Percentiles rank a stretch among this genome's conserved stretches.
Evolutionary conservation across 2,888 invertebrate genomes (phyloP).

Genomic region (Erpobdella octoculata): DNA sequence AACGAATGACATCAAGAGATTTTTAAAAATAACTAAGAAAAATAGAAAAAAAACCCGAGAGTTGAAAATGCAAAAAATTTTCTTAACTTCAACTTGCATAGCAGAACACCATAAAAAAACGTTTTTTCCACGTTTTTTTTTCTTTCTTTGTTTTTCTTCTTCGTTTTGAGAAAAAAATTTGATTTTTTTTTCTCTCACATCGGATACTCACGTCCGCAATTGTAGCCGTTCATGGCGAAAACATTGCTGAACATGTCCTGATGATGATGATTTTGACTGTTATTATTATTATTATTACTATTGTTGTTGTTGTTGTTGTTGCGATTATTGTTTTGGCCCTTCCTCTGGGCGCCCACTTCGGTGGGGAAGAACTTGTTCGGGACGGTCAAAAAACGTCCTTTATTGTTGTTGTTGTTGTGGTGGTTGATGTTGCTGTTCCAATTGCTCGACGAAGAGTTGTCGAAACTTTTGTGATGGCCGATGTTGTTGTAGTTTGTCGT

Average conservation of each 20-base stretch:
- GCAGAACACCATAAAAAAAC: neutral
- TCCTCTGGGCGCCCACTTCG: neutral
- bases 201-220: neutral
- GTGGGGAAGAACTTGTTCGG: neutral
- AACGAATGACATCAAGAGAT: too few species aligned
- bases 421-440: constrained; percentile 3
- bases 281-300: neutral
- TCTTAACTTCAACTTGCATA: neutral
- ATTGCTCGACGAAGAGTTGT: too few species aligned
- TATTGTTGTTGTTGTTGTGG: constrained; percentile 7
- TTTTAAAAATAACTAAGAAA: too few species aligned
- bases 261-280: neutral
- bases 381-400: neutral
- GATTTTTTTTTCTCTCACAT: too few species aligned
- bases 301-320: neutral
- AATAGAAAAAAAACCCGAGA: too few species aligned
- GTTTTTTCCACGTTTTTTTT: too few species aligned
- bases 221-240: neutral
- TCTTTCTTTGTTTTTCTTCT: too few species aligned
- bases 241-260: neutral
- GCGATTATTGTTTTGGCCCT: neutral
- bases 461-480: neutral
- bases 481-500: neutral
- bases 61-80: too few species aligned
- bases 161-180: too few species aligned